phyloP scores from a whole-genome alignment of 2,797 vertebrate genomes.

The Naso thynnoides region DNA sequence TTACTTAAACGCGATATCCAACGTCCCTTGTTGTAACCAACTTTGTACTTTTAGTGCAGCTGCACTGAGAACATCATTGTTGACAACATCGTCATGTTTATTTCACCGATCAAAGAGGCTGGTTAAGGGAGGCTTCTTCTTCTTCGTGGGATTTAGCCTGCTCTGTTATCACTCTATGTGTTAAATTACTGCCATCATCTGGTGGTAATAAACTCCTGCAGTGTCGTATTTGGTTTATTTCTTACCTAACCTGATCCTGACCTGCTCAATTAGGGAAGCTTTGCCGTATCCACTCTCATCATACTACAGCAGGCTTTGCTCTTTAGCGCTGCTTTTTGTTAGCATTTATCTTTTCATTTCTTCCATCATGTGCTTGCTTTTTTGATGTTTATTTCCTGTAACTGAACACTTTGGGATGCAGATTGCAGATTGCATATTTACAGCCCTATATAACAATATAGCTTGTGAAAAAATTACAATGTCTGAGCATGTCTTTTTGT shows the following conservation, averaged over 20 bases:
- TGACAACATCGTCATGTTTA: slow-evolving; percentile 73
- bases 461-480: too few relatives aligned
- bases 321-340: not conserved
- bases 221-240: not conserved
- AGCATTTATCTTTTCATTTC: too few relatives aligned
- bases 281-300: not conserved
- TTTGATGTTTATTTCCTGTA: not conserved
- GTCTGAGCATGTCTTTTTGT: too few relatives aligned
- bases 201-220: not conserved
- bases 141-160: not conserved
- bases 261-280: not conserved
- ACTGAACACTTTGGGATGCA: too few relatives aligned
- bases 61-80: slow-evolving; percentile 6
- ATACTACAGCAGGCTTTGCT: not conserved
- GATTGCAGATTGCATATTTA: too few relatives aligned
- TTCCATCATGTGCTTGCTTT: too few relatives aligned
- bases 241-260: not conserved
- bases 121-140: slow-evolving; percentile 10
- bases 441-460: too few relatives aligned
- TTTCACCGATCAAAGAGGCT: slow-evolving; percentile 41
- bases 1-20: slow-evolving; percentile 7
- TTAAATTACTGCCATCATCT: not conserved
- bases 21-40: not conserved
- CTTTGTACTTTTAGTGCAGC: slow-evolving; percentile 15
- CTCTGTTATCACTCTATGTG: not conserved